phyloP scores from a whole-genome alignment of 1,140 invertebrate genomes.

The Pseudomyrmex pallidus region DNA sequence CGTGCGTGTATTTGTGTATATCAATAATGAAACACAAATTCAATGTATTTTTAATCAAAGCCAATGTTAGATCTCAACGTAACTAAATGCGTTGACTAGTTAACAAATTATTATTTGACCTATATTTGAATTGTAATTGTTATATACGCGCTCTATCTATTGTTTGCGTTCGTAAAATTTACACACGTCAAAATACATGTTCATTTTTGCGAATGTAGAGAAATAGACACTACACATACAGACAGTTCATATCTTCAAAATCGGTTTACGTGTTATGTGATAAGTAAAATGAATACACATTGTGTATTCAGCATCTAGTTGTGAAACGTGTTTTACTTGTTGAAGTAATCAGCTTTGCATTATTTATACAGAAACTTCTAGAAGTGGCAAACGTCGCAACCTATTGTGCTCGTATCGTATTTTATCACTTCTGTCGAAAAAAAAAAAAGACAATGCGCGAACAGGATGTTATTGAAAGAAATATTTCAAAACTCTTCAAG shows the following conservation, averaged over 20 bases:
- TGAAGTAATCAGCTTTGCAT: not conserved
- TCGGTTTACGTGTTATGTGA: not conserved
- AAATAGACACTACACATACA: too few species aligned
- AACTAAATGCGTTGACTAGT: not conserved
- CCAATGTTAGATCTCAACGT: not conserved
- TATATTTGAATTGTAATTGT: too few species aligned
- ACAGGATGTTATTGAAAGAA: too few species aligned
- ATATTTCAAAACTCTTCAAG: too few species aligned
- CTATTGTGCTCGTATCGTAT: not conserved
- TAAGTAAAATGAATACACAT: not conserved
- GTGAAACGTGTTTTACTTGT: conserved; percentile 6
- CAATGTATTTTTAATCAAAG: not conserved
- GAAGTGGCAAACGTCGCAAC: not conserved
- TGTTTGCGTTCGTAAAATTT: not conserved
- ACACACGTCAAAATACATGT: not conserved
- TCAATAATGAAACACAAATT: not conserved
- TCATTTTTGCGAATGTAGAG: not conserved
- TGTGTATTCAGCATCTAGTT: not conserved
- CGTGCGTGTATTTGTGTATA: too few species aligned
- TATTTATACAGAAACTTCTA: not conserved
- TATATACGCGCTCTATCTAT: too few species aligned
- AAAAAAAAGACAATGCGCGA: too few species aligned
- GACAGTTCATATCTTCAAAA: not conserved
- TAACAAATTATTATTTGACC: too few species aligned
- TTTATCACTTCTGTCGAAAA: not conserved